These are phyloP conservation scores for Macrotus californicus DNA, from an alignment of 2,113 vertebrate species.

Conservation along the genomic window DNA sequence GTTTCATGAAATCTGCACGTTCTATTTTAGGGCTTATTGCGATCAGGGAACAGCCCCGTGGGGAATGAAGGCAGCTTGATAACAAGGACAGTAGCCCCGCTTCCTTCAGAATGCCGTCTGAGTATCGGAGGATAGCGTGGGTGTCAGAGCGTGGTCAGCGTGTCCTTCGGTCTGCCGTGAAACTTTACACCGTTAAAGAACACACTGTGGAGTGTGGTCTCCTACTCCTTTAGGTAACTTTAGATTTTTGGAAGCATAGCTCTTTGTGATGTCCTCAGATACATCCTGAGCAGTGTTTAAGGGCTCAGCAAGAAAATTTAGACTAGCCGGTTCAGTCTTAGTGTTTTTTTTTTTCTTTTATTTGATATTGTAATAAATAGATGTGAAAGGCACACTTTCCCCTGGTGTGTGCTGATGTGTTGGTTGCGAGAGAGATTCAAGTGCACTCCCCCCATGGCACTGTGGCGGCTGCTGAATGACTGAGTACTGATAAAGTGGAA, in stretches of 20 bases:
- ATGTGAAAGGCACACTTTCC: background rate
- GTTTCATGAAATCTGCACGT: background rate
- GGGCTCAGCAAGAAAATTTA: background rate
- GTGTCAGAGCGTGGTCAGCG: rapidly evolving
- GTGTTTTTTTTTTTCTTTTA: background rate
- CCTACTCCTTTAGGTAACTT: background rate
- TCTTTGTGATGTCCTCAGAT: background rate
- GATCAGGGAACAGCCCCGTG: background rate
- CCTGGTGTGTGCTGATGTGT: background rate
- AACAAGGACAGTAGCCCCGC: background rate
- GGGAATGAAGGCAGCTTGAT: background rate
- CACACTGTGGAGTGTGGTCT: background rate
- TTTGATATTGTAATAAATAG: background rate
- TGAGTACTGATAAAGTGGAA: background rate
- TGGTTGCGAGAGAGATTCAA: background rate
- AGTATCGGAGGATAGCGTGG: background rate
- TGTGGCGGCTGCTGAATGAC: background rate
- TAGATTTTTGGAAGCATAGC: background rate
- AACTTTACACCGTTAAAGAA: background rate
- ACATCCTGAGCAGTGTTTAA: background rate
- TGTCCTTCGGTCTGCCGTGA: background rate
- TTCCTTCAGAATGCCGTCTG: background rate
- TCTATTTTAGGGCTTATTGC: background rate
- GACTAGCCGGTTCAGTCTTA: background rate
- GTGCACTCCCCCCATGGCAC: background rate